Evolutionary conservation across 2,797 vertebrate genomes (phyloP), one percentile per base, ranked within the genome.

Genomic region (Cottoperca gobio): DNA sequence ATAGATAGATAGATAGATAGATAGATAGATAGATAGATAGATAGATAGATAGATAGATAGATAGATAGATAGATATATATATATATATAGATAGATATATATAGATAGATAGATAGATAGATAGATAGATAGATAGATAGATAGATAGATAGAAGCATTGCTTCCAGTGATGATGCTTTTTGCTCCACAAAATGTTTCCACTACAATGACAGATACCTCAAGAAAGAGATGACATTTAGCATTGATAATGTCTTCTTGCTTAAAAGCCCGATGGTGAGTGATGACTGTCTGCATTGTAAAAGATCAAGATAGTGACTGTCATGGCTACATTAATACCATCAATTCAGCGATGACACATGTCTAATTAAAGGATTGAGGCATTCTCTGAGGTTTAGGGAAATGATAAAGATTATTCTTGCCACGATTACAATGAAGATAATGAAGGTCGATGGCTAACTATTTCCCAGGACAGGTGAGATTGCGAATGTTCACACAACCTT

Each of bases 401-500:
- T 54, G 21, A 65, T 49, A 66, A 81, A 52, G 63, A 85, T 74
- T 70, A 62, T 76, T 72, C 28, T 70, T 63, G 17, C 23, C 13
- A 45, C 1, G n/a, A 74, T 88, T 70, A 61, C 68, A 79, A 50
- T 66, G 37, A 58, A 70, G 65, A 91, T 87, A 81, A 85, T 78
- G 40, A 77, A 84, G 77, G 55, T 71, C 13, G 9, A 69, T 58
- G 68, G 28, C 60, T 57, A 69, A 57, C 28, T 65, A 10, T 59
- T 73, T 62, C 78, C 19, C 19, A 69, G 24, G 19, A 50, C 58
- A 67, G 61, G 65, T 77, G 64, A 62, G 35, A 33, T 23, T 70
- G 23, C 19, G 7, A 43, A 11, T 73, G 35, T 52, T 12, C 40
- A 59, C n/a, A 40, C 24, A 52, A 53, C 50, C 28, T 68, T 42